Conservation (phyloP, 2,113 vertebrate species). For the Zosterops pallidus region DNA sequence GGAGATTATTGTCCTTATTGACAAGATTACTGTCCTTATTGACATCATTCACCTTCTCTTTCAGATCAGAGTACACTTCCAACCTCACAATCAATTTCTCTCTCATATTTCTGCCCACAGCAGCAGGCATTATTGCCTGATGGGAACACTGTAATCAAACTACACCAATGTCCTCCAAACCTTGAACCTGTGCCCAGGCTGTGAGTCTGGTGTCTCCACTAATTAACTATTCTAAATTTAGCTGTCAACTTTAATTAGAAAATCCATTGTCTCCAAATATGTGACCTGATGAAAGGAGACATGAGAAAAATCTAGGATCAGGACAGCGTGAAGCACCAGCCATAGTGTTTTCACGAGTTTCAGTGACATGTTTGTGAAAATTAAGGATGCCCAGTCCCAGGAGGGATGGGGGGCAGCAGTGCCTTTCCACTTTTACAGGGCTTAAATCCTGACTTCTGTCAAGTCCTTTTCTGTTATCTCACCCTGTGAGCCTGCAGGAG, state of each 20-base stretch:
- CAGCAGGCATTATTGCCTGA: slow-evolving; percentile 1
- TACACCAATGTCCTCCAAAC: slow-evolving; percentile 20
- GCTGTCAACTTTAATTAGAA: slow-evolving; percentile 58
- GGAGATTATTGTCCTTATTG: background rate
- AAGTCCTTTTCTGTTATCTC: background rate
- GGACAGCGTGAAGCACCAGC: background rate
- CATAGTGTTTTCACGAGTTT: background rate
- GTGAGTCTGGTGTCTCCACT: slow-evolving; percentile 17
- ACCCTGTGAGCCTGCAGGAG: background rate
- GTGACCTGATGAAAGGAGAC: slow-evolving; percentile 38
- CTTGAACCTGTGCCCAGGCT: slow-evolving; percentile 55
- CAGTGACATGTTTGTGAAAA: background rate
- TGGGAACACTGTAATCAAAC: slow-evolving; percentile 12
- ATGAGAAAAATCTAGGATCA: background rate
- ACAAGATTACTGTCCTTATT: background rate
- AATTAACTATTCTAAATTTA: slow-evolving; percentile 53
- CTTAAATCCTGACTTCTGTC: background rate
- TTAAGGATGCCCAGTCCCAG: background rate
- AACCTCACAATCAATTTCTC: slow-evolving; percentile 13
- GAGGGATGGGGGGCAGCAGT: background rate
- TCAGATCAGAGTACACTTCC: background rate
- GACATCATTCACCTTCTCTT: background rate
- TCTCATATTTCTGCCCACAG: slow-evolving; percentile 18
- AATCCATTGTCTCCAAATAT: slow-evolving; percentile 35
- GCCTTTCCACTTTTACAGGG: background rate